phyloP scores from a whole-genome alignment of 2,113 vertebrate genomes.

The Coryphaenoides rupestris region DNA sequence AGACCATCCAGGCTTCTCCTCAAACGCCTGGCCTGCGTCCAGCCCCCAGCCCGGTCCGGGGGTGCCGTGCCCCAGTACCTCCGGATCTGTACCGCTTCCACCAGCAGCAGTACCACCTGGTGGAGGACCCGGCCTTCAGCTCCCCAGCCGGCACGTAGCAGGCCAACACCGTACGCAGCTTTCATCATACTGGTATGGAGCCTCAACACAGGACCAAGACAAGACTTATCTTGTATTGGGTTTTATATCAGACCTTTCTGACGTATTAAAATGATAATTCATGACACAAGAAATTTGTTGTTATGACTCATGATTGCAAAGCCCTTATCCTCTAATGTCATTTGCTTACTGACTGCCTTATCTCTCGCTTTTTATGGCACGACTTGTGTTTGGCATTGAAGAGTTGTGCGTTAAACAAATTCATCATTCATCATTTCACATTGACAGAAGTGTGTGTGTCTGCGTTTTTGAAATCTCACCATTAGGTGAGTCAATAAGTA shows the following conservation, averaged over 20 bases:
- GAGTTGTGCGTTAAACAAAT: not conserved
- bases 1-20: constrained; percentile 67
- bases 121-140: constrained; percentile 69
- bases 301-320: no score
- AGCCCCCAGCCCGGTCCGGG: constrained; percentile 68
- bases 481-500: not conserved
- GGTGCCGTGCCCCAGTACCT: constrained; percentile 71
- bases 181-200: constrained; percentile 73
- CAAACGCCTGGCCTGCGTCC: constrained; percentile 63
- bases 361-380: constrained; percentile 15
- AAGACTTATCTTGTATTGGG: not conserved
- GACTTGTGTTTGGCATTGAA: constrained; percentile 5
- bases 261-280: constrained; percentile 10
- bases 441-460: no score
- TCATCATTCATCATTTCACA: constrained; percentile 7
- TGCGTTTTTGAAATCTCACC: no score
- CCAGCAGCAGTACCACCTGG: constrained; percentile 71
- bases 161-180: constrained; percentile 78
- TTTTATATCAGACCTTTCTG: constrained; percentile 14
- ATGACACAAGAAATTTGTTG: constrained; percentile 7
- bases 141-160: constrained; percentile 72
- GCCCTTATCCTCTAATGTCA: no score
- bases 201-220: not conserved
- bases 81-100: constrained; percentile 78
- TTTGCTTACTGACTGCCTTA: not conserved